Percentiles rank a stretch among this genome's conserved stretches.
Evolutionary conservation across 1,140 invertebrate genomes (phyloP).

Genomic region (Mycetomoellerius zeteki): DNA sequence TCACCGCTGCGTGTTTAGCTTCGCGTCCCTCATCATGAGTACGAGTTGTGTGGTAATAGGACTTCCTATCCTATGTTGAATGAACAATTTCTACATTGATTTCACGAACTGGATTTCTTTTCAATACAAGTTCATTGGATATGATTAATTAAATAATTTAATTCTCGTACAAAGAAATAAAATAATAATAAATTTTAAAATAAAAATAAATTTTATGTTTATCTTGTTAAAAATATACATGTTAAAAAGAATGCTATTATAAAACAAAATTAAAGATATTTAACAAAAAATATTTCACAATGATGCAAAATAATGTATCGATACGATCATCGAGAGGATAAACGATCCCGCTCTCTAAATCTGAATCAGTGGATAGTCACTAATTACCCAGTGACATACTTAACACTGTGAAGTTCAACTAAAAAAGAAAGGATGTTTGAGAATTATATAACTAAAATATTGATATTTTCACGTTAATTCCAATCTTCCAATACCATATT

Average conservation of each 20-base stretch:
- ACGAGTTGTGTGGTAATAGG: constrained; percentile 9
- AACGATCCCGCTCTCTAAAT: too few species aligned
- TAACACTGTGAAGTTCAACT: too few species aligned
- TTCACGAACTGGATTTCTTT: constrained; percentile 7
- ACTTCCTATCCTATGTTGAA: neutral
- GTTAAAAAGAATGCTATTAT: neutral
- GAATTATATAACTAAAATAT: too few species aligned
- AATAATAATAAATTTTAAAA: neutral
- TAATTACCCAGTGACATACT: too few species aligned
- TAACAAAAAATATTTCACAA: neutral
- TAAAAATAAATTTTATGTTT: too few species aligned
- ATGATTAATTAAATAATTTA: neutral
- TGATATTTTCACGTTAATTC: too few species aligned
- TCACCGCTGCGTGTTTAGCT: constrained; percentile 16
- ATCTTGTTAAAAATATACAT: neutral
- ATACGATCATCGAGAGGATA: neutral
- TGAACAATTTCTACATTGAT: constrained; percentile 25
- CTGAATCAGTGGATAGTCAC: too few species aligned
- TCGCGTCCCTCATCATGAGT: constrained; percentile 7
- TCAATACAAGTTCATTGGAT: neutral
- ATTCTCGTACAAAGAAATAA: neutral
- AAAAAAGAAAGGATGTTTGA: too few species aligned
- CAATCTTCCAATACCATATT: too few species aligned
- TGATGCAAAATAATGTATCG: neutral
- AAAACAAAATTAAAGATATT: neutral